phyloP scores from a whole-genome alignment of 1,140 invertebrate genomes.

The Drosophila guanche region DNA sequence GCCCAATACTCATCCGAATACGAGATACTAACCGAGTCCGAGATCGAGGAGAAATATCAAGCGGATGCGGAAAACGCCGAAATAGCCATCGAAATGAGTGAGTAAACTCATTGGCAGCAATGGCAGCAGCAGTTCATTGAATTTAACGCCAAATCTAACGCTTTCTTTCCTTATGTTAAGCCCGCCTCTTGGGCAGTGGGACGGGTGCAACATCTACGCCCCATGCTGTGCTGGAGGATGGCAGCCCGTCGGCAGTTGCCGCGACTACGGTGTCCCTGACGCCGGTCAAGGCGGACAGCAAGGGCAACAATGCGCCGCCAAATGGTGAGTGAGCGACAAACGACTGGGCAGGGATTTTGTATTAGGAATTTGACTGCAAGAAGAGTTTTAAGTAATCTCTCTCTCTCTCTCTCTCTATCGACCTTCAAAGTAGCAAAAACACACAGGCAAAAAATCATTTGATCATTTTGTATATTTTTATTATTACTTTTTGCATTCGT shows the following conservation, averaged over 20 bases:
- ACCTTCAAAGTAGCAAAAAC: no score
- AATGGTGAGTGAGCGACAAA: constrained; percentile 53
- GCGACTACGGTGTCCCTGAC: constrained; percentile 62
- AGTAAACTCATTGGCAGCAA: background rate
- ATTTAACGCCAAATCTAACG: background rate
- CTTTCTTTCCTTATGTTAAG: constrained; percentile 10
- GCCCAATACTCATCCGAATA: constrained; percentile 82
- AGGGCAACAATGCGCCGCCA: constrained; percentile 42
- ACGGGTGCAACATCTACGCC: constrained; percentile 39
- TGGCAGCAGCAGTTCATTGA: no score
- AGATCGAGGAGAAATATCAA: constrained; percentile 81
- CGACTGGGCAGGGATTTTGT: background rate
- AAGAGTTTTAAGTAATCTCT: no score
- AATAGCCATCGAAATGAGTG: constrained; percentile 82
- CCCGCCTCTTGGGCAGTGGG: constrained; percentile 62
- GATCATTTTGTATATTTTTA: no score
- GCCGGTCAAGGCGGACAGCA: constrained; percentile 71
- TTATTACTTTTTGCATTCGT: no score
- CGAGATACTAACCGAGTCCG: constrained; percentile 82
- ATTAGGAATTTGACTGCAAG: no score
- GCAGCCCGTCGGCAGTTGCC: constrained; percentile 27
- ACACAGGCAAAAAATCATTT: no score
- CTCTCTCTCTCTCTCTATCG: no score
- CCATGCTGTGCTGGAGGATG: constrained; percentile 66
- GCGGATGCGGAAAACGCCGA: constrained; percentile 75